These are phyloP conservation scores for Darevskia mixta DNA, from an alignment of 2,797 vertebrate genomes.

Conservation along the genomic window DNA sequence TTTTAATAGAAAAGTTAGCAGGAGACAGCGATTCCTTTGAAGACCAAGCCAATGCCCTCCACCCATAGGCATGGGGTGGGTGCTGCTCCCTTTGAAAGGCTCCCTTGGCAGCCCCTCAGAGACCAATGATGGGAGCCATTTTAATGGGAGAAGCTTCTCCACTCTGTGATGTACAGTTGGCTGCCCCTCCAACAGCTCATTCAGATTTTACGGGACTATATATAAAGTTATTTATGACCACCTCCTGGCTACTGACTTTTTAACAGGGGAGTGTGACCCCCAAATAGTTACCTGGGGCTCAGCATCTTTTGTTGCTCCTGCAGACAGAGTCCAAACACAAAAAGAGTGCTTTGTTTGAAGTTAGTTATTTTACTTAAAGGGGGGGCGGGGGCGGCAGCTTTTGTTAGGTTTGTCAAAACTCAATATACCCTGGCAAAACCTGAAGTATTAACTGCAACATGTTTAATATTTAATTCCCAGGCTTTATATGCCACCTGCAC, in stretches of 20 bases:
- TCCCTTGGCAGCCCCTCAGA: constrained; percentile 42
- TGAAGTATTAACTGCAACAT: background rate
- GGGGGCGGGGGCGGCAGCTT: too few relatives aligned
- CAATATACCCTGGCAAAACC: background rate
- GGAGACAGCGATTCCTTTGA: constrained; percentile 16
- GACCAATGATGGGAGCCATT: background rate
- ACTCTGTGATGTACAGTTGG: background rate
- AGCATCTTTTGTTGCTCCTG: background rate
- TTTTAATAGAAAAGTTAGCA: constrained; percentile 16
- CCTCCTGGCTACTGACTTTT: background rate
- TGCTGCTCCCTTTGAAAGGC: constrained; percentile 4
- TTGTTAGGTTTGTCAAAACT: background rate
- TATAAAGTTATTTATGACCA: constrained; percentile 23
- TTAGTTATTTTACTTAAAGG: background rate
- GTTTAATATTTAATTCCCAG: background rate
- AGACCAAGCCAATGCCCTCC: constrained; percentile 13
- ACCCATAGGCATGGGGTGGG: background rate
- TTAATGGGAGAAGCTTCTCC: constrained; percentile 15
- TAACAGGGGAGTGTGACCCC: background rate
- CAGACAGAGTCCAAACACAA: background rate
- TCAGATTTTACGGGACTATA: constrained; percentile 28
- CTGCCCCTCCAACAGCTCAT: background rate
- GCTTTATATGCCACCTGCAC: background rate
- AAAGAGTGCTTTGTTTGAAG: background rate
- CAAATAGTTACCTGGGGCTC: background rate